These are phyloP conservation scores for Enoplosus armatus DNA, from an alignment of 2,797 vertebrate species.

Conservation along the genomic window DNA sequence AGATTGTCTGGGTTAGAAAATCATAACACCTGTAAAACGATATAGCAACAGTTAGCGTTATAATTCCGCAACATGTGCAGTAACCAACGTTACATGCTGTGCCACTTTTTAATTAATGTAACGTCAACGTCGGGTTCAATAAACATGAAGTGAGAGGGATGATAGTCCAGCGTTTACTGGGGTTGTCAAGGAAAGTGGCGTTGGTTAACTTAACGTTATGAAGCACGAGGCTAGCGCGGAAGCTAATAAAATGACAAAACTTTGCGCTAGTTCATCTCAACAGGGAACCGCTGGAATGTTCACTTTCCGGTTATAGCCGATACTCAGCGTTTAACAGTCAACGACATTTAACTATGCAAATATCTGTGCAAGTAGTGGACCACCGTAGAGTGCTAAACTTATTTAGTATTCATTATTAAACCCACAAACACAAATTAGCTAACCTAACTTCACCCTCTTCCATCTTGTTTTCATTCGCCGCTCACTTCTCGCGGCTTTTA, in stretches of 20 bases:
- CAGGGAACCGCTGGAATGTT: neutral
- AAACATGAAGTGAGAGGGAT: slow-evolving; percentile 7
- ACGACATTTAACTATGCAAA: slow-evolving; percentile 16
- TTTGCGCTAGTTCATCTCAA: slow-evolving; percentile 58
- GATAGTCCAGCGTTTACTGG: slow-evolving; percentile 32
- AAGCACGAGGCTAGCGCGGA: slow-evolving; percentile 75
- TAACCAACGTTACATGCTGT: neutral
- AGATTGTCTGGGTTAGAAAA: slow-evolving; percentile 6
- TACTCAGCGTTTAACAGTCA: neutral
- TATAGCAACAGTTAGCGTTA: neutral
- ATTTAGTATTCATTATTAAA: slow-evolving; percentile 46
- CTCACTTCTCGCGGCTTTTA: slow-evolving; percentile 82
- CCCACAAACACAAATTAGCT: slow-evolving; percentile 62
- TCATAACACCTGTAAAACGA: slow-evolving; percentile 1
- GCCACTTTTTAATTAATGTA: neutral
- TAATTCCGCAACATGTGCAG: neutral
- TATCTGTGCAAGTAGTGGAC: neutral
- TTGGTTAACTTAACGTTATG: slow-evolving; percentile 33
- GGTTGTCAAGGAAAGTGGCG: slow-evolving; percentile 65
- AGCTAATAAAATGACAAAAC: slow-evolving; percentile 76
- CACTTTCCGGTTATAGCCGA: neutral
- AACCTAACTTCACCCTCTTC: slow-evolving; percentile 76
- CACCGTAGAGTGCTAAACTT: neutral
- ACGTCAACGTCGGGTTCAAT: neutral
- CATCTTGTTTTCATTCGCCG: slow-evolving; percentile 83